These are phyloP conservation scores for Apotomis betuletana DNA, from an alignment of 2,888 invertebrate genomes.

Conservation along the genomic window DNA sequence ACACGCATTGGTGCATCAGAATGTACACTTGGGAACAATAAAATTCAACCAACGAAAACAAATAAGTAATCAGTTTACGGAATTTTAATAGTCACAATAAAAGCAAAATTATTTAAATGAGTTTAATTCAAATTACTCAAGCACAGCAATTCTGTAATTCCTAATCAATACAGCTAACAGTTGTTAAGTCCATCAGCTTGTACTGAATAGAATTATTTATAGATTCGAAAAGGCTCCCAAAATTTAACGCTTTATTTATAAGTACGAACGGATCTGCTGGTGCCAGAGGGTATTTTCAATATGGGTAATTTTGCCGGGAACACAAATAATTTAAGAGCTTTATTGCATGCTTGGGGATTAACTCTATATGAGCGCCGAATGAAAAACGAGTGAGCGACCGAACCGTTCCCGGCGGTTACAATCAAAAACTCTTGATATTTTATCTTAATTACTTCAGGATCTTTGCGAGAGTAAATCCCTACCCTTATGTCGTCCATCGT, in stretches of 20 bases:
- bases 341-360: constrained; percentile 82
- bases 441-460: constrained; percentile 83
- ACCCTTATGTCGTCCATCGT: constrained; percentile 82
- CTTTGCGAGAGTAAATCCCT: constrained; percentile 80
- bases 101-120: neutral
- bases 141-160: constrained; percentile 65
- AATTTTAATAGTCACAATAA: too few relatives aligned
- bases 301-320: constrained; percentile 81
- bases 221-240: constrained; percentile 53
- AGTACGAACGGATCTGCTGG: constrained; percentile 60
- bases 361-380: constrained; percentile 79
- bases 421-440: constrained; percentile 79
- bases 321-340: constrained; percentile 81
- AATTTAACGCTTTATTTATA: constrained; percentile 43
- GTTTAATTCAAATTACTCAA: constrained; percentile 63
- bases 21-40: too few relatives aligned
- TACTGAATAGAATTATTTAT: constrained; percentile 63
- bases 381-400: constrained; percentile 72
- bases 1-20: too few relatives aligned
- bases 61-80: too few relatives aligned
- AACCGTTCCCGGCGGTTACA: constrained; percentile 64
- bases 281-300: constrained; percentile 81
- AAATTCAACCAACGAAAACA: too few relatives aligned
- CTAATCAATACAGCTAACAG: constrained; percentile 65
- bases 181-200: constrained; percentile 58